Evolutionary conservation across 2,113 vertebrate species (phyloP).

Genomic region (Amphiprion percula): DNA sequence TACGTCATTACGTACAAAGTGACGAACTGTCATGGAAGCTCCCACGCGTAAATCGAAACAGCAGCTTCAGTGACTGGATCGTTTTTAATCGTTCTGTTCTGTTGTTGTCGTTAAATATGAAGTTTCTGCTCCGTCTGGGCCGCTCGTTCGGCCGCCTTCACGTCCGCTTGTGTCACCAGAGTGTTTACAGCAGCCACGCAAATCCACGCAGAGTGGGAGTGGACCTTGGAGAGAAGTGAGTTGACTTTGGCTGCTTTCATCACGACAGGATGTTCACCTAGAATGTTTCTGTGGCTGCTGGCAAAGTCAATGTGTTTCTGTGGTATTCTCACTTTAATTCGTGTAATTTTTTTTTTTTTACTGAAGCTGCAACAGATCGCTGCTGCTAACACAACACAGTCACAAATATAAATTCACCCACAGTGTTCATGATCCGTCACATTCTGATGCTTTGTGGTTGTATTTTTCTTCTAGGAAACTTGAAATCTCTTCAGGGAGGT

Average conservation of each 20-base stretch:
- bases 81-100: background rate
- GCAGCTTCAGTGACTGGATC: background rate
- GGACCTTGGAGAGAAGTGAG: conserved; percentile 83
- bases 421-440: too few species aligned
- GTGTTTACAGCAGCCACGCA: conserved; percentile 76
- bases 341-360: too few species aligned
- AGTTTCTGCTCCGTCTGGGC: conserved; percentile 54
- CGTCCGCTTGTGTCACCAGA: conserved; percentile 73
- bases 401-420: too few species aligned
- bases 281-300: rapidly evolving
- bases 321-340: too few species aligned
- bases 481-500: conserved; percentile 92
- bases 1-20: conserved; percentile 56
- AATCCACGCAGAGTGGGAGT: conserved; percentile 62
- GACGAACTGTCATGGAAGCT: conserved; percentile 73
- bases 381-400: too few species aligned
- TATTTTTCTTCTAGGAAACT: conserved; percentile 86
- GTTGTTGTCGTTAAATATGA: conserved; percentile 49
- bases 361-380: too few species aligned
- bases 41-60: conserved; percentile 1
- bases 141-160: conserved; percentile 46
- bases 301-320: background rate
- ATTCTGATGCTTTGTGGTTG: background rate
- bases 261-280: too few species aligned
- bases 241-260: conserved; percentile 26